phyloP scores from a whole-genome alignment of 2,888 invertebrate species.

The Acanthosepion pharaonis region DNA sequence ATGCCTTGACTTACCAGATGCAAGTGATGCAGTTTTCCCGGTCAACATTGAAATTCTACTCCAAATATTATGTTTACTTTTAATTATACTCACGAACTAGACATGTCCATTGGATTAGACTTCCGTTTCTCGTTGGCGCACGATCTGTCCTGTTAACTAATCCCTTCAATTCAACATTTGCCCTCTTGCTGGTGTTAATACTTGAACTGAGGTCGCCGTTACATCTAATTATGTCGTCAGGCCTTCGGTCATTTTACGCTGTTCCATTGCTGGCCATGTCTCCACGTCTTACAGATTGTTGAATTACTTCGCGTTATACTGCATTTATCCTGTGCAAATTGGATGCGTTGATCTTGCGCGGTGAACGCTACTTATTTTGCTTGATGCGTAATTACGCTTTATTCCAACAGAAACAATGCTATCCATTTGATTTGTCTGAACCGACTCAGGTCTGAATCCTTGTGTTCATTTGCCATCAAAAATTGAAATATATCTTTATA shows the following conservation, averaged over 20 bases:
- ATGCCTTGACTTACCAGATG: background rate
- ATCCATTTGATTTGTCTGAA: background rate
- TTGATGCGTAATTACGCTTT: background rate
- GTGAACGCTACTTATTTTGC: background rate
- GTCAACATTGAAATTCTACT: background rate
- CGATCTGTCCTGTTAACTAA: background rate
- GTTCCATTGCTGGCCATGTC: background rate
- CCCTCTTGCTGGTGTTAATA: background rate
- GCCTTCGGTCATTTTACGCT: background rate
- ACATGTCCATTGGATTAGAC: background rate
- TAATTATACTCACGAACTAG: background rate
- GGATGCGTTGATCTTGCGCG: background rate
- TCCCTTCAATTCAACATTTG: background rate
- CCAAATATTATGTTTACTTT: background rate
- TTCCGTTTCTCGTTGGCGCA: background rate
- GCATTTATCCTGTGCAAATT: slow-evolving; percentile 4
- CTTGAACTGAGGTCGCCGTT: background rate
- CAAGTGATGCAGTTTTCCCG: background rate
- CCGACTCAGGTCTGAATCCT: too few relatives aligned
- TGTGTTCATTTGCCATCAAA: too few relatives aligned
- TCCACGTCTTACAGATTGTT: background rate
- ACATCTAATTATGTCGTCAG: background rate
- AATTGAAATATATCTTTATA: too few relatives aligned
- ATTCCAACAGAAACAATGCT: background rate
- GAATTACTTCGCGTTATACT: background rate